Conservation (phyloP, 2,113 vertebrate genomes). For the Aspidoscelis tigris region DNA sequence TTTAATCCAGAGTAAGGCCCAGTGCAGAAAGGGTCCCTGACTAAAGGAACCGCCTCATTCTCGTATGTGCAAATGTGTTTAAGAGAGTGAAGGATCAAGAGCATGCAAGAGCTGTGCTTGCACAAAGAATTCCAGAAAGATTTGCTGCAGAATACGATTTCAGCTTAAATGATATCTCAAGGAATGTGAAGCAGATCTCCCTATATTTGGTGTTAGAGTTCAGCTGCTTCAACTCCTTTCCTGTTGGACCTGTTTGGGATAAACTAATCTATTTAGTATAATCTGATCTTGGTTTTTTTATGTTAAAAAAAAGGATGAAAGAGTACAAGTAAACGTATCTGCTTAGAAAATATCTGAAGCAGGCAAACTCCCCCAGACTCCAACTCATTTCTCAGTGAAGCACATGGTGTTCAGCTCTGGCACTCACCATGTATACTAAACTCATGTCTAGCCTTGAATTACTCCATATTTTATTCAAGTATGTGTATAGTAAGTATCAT, state of each 20-base stretch:
- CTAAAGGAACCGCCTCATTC: too few species aligned
- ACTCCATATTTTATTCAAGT: slow-evolving; percentile 6
- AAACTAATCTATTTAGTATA: neutral
- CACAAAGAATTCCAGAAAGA: neutral
- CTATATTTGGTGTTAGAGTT: neutral
- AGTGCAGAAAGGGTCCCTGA: too few species aligned
- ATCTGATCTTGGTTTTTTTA: neutral
- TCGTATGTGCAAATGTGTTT: neutral
- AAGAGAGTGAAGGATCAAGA: neutral
- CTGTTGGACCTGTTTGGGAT: slow-evolving; percentile 5
- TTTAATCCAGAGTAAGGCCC: too few species aligned
- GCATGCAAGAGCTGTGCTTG: neutral
- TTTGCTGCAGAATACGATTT: neutral
- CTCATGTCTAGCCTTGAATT: slow-evolving; percentile 4
- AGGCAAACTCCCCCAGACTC: slow-evolving; percentile 8
- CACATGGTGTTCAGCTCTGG: neutral
- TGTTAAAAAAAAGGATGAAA: neutral
- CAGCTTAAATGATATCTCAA: neutral
- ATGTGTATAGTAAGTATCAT: slow-evolving; percentile 6
- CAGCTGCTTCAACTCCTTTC: neutral
- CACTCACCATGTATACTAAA: too few species aligned
- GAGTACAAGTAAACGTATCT: neutral
- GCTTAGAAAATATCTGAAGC: neutral
- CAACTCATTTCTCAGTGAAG: neutral
- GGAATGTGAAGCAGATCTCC: neutral